phyloP scores from a whole-genome alignment of 2,113 vertebrate species.

The Pseudorasbora parva region DNA sequence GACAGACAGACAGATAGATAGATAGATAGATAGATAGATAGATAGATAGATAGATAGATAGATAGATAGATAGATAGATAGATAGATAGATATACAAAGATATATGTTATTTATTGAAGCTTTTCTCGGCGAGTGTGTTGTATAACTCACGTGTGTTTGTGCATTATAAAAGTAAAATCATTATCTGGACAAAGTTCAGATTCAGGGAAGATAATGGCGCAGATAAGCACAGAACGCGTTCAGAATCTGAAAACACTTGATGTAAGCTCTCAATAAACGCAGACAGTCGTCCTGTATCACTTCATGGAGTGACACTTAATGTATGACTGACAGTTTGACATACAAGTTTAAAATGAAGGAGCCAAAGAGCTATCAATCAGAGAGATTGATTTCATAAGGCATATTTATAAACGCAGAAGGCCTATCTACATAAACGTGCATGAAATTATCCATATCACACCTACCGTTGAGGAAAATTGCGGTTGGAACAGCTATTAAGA shows the following conservation, averaged over 20 bases:
- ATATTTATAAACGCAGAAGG: background rate
- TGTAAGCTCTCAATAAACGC: background rate
- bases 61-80: background rate
- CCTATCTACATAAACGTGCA: background rate
- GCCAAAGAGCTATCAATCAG: background rate
- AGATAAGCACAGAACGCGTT: background rate
- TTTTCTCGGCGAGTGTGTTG: background rate
- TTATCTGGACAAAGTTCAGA: conserved; percentile 31
- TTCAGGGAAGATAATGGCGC: background rate
- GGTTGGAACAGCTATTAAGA: conserved; percentile 75
- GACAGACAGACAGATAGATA: background rate
- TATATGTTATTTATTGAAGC: background rate
- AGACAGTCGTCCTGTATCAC: background rate
- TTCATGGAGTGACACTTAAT: background rate
- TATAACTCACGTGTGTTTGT: background rate
- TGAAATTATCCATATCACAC: conserved; percentile 5
- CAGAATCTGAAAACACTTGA: background rate
- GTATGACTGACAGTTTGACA: background rate
- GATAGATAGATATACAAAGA: background rate
- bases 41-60: background rate
- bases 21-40: background rate
- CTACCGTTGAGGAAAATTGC: conserved; percentile 70
- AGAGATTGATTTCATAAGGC: background rate
- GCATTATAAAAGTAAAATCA: background rate
- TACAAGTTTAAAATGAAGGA: background rate